Evolutionary conservation across 2,888 invertebrate genomes (phyloP), one percentile per base, ranked within the genome.

Genomic region (Torymus auratus): DNA sequence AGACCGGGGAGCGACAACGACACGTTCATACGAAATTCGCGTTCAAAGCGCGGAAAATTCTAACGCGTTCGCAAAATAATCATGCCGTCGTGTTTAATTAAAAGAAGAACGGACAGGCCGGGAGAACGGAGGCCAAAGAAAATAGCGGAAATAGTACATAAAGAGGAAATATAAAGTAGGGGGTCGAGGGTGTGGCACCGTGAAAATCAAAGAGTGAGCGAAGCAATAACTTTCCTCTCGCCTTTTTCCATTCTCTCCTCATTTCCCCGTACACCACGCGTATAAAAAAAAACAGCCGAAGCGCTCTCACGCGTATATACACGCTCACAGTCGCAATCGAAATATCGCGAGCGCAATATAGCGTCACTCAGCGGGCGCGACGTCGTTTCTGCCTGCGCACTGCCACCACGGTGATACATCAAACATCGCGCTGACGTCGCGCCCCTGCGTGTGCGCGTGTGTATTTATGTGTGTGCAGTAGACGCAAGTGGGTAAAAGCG

Each of bases 171-270:
- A 41, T 15, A 55, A 56, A 65, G 73, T 65, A 20, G 65, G 41
- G 56, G 3, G 56, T 20, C 20, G 14, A 65, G 55, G n/a, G 65
- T 17, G 41, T 3, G 56, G 28, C n/a, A n/a, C n/a, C n/a, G n/a
- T 7, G 14, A 65, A 69, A 69, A 58, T 74, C 73, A 74, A 74
- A 74, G 69, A 53, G 64, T 17, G 62, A 28, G 69, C 56, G 11
- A 28, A 64, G 55, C 72, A 28, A 74, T 74, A 65, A 50, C 13
- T 72, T 23, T 20, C 60, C 60, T 10, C 12, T 10, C 12, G 13
- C 17, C 50, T 17, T 72, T 53, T 72, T 41, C 28, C 53, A 61
- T 72, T 72, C 53, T 61, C 52, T 53, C 53, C 71, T 62, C 61
- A 52, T 72, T 61, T 72, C 23, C 23, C 70, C 12, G 23, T 14